Percentiles rank a stretch among this genome's conserved stretches.
Evolutionary conservation across 2,888 invertebrate genomes (phyloP).

Genomic region (Salpingus planirostris): DNA sequence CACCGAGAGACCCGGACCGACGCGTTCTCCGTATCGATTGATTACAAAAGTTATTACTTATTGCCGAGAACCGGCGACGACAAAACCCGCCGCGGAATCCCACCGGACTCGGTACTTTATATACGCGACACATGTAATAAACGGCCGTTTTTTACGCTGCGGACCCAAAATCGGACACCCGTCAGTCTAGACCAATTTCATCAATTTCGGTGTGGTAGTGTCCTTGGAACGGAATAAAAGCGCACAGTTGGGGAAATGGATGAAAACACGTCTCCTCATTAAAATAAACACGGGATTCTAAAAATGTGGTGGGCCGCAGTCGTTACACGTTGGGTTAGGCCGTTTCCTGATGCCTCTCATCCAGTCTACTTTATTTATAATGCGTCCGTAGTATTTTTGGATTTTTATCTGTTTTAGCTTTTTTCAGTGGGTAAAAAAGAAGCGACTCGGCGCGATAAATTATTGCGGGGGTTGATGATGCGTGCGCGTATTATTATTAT

Average conservation of each 20-base stretch:
- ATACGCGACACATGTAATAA: no score
- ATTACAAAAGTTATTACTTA: slow-evolving; percentile 25
- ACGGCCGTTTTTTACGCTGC: no score
- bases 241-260: slow-evolving; percentile 30
- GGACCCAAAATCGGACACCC: no score
- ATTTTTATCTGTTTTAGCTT: slow-evolving; percentile 20
- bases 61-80: slow-evolving; percentile 21
- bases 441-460: no score
- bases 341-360: slow-evolving; percentile 10
- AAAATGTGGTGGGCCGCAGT: slow-evolving; percentile 26
- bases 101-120: slow-evolving; percentile 3
- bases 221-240: no score
- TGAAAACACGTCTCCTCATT: slow-evolving; percentile 32
- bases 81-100: slow-evolving; percentile 19
- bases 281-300: slow-evolving; percentile 29
- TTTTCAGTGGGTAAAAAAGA: no score
- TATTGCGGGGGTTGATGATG: slow-evolving; percentile 13
- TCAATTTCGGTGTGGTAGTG: no score
- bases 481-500: no score
- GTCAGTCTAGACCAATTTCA: no score
- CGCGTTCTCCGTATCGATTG: slow-evolving; percentile 19
- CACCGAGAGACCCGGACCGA: no score
- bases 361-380: slow-evolving; percentile 23
- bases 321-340: slow-evolving; percentile 29
- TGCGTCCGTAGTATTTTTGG: slow-evolving; percentile 5